Evolutionary conservation across 2,888 invertebrate species (phyloP), one percentile per base, ranked within the genome.

Genomic region (Andrena chrysosceles): DNA sequence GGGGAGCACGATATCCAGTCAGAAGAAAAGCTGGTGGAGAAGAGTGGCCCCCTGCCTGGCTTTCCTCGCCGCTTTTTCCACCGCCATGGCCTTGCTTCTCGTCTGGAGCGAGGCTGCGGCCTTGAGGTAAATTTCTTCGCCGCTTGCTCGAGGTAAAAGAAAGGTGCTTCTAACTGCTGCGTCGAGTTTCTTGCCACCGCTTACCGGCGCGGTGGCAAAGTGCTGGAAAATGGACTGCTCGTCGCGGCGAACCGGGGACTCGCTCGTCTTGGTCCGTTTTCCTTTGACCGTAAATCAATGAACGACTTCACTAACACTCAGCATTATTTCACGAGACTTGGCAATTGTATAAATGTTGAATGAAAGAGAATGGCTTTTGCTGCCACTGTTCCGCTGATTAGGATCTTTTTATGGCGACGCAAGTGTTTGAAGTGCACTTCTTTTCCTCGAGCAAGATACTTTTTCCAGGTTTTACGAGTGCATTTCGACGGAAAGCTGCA

Each of bases 41-140:
- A 94, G 94, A 85, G 94, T 96, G 79, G 93, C 96, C 90, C 97
- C 97, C 0, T 96, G 97, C 48, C 96, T 96, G 64, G 94, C 97
- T 85, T 97, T 97, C 94, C 95, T 97, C 85, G 94, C 97, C 83
- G 97, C 97, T 10, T 97, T 97, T 94, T 97, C 97, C 78, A 96
- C 97, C 42, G 97, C 97, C 42, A 97, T 97, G 96, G 96, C 97
- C 13, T 95, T 97, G 91, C 95, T 97, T 86, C 95, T 97, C 62
- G 95, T 97, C 87, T 97, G 97, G 94, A 97, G 97, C 96, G 97
- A 97, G 93, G 97, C 96, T 89, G 96, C 91, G 54, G 91, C 91
- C n/a, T 84, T 92, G 96, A 94, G 97, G 97, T 97, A 94, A 95
- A 84, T 82, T 62, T 35, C 49, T 42, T 33, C n/a, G 2, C 13